Percentiles rank a stretch among this genome's conserved stretches.
Conservation (phyloP, 2,113 vertebrate species). For the Oreocharis arfaki region DNA sequence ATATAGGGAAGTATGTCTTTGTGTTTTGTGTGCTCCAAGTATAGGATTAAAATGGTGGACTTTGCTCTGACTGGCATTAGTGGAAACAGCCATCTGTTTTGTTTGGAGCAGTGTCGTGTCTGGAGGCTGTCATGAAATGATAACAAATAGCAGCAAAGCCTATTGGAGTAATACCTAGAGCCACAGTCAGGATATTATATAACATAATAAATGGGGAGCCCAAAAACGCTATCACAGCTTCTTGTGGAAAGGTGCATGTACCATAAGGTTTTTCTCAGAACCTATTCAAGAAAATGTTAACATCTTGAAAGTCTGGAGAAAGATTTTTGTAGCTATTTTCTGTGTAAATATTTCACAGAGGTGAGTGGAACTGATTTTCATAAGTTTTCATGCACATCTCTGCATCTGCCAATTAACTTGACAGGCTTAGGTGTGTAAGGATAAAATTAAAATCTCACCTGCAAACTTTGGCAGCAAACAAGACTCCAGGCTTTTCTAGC, state of each 20-base stretch:
- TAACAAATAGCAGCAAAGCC: background rate
- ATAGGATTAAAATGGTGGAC: background rate
- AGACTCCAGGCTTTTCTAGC: background rate
- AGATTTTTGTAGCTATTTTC: background rate
- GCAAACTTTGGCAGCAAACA: background rate
- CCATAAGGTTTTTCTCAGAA: background rate
- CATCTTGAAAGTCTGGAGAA: background rate
- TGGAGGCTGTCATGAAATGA: background rate
- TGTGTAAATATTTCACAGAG: background rate
- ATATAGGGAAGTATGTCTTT: background rate
- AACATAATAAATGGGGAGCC: background rate
- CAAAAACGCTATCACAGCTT: background rate
- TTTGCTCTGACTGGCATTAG: background rate
- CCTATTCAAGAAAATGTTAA: background rate
- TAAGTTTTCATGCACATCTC: background rate
- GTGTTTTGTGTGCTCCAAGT: background rate
- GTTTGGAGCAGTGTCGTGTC: background rate
- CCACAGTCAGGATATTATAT: background rate
- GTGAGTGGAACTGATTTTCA: background rate
- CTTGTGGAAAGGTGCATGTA: background rate
- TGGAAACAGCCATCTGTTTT: background rate
- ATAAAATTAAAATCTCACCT: background rate
- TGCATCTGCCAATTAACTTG: background rate
- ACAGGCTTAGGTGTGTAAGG: background rate
- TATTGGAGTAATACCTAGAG: background rate